phyloP scores from a whole-genome alignment of 2,797 vertebrate genomes.

The Mormyrops attenuatus region DNA sequence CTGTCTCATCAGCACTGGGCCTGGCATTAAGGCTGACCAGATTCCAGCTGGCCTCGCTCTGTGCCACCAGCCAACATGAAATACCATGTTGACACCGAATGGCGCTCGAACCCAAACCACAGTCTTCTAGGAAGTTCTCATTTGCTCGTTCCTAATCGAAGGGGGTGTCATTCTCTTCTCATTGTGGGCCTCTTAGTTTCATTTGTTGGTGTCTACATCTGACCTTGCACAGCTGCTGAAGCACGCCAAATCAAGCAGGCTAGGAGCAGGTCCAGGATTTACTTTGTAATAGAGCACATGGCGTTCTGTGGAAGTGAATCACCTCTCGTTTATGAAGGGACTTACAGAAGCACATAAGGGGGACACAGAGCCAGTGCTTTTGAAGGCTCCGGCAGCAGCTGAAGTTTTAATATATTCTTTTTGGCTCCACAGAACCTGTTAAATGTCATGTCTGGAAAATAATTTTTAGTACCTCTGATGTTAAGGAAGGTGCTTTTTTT shows the following conservation, averaged over 20 bases:
- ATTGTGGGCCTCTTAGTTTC: neutral
- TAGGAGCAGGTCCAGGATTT: constrained; percentile 30
- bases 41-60: neutral
- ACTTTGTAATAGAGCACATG: constrained; percentile 45
- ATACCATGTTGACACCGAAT: neutral
- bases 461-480: constrained; percentile 44
- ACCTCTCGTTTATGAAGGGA: constrained; percentile 38
- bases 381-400: constrained; percentile 47
- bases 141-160: neutral
- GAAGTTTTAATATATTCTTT: constrained; percentile 47
- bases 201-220: neutral
- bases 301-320: constrained; percentile 52
- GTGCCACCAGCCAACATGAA: neutral
- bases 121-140: neutral
- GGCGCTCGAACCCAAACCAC: neutral
- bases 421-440: constrained; percentile 51
- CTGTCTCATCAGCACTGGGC: neutral
- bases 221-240: neutral
- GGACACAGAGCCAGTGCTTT: constrained; percentile 32
- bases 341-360: constrained; percentile 48
- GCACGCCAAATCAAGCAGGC: constrained; percentile 48
- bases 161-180: neutral
- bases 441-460: constrained; percentile 61
- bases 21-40: neutral
- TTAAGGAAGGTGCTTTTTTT: constrained; percentile 43